Conservation (phyloP, 2,888 invertebrate genomes). For the Cistogaster globosa region DNA sequence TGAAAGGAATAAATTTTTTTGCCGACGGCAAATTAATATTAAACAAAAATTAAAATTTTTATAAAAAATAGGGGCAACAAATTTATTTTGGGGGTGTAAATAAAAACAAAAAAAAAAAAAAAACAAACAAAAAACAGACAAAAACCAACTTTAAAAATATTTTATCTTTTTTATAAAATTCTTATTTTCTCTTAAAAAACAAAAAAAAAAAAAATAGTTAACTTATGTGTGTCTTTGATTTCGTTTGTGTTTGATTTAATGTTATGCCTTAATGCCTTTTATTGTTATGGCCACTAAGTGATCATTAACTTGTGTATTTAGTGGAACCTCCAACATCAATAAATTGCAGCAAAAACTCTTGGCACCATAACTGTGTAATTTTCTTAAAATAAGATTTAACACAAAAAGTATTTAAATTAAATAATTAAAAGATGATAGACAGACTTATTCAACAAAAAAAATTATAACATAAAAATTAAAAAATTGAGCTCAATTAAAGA, state of each 20-base stretch:
- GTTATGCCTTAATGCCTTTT: constrained; percentile 74
- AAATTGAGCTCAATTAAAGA: no score
- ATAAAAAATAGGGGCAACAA: neutral
- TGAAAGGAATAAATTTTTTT: neutral
- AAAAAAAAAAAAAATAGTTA: neutral
- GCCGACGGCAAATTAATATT: constrained; percentile 10
- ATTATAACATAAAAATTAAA: no score
- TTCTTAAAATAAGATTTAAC: constrained; percentile 25
- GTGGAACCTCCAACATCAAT: constrained; percentile 69
- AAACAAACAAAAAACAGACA: no score
- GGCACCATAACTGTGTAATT: constrained; percentile 19
- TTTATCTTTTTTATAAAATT: neutral
- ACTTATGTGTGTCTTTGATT: constrained; percentile 37
- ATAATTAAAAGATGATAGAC: neutral
- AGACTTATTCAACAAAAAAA: no score
- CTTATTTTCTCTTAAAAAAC: neutral
- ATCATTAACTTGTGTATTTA: constrained; percentile 73
- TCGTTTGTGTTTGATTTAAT: constrained; percentile 44
- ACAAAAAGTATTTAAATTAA: neutral
- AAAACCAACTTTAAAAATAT: neutral
- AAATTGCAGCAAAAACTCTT: constrained; percentile 25
- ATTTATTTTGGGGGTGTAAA: neutral
- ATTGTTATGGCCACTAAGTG: constrained; percentile 71
- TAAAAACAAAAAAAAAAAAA: neutral
- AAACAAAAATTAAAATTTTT: neutral